Evolutionary conservation across 2,888 invertebrate genomes (phyloP).

Genomic region (Epinotia bilunana): DNA sequence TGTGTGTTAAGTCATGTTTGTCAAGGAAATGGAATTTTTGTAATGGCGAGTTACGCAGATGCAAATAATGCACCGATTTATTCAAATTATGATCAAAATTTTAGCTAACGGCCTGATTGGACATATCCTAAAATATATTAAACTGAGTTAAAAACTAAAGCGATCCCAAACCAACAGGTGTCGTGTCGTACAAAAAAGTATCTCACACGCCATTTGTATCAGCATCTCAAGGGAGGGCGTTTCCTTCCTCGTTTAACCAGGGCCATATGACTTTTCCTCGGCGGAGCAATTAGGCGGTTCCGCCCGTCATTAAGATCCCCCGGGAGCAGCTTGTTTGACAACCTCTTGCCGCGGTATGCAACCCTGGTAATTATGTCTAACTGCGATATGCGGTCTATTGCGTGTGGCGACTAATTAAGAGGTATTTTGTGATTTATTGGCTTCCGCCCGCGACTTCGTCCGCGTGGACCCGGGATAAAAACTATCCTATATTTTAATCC

Average conservation of each 20-base stretch:
- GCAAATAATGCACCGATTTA: not conserved
- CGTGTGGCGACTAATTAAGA: slow-evolving; percentile 70
- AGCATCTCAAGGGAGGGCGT: slow-evolving; percentile 47
- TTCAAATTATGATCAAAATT: not conserved
- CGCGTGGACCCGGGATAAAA: too few relatives aligned
- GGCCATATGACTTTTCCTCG: slow-evolving; percentile 66
- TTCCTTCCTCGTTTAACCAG: slow-evolving; percentile 68
- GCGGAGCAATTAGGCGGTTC: slow-evolving; percentile 60
- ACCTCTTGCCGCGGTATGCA: slow-evolving; percentile 66
- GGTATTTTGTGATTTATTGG: slow-evolving; percentile 57
- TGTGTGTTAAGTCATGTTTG: too few relatives aligned
- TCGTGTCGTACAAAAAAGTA: slow-evolving; percentile 18
- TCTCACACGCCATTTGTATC: slow-evolving; percentile 29
- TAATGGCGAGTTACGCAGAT: not conserved
- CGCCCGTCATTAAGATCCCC: slow-evolving; percentile 52
- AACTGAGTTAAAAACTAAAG: not conserved
- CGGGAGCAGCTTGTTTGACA: slow-evolving; percentile 61
- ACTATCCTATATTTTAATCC: too few relatives aligned
- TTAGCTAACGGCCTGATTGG: not conserved
- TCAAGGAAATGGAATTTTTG: too few relatives aligned
- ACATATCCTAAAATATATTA: not conserved
- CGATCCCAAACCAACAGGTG: slow-evolving; percentile 22
- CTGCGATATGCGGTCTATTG: slow-evolving; percentile 57
- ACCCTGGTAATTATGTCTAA: slow-evolving; percentile 71
- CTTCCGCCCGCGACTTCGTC: too few relatives aligned